phyloP scores from a whole-genome alignment of 2,888 invertebrate genomes.

The Blastobasis adustella region DNA sequence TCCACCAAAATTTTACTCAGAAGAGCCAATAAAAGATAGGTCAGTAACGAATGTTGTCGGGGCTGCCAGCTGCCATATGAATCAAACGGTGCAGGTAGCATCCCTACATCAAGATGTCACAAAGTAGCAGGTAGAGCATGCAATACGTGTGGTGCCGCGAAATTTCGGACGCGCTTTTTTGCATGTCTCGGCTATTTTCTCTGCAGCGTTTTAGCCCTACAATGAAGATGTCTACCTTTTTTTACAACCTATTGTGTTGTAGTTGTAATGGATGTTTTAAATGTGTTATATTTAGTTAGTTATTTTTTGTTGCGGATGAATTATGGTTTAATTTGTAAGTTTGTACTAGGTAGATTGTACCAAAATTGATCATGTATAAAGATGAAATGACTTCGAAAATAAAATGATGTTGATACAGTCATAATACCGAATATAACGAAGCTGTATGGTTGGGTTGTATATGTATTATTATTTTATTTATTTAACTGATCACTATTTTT shows the following conservation, averaged over 20 bases:
- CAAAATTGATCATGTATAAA: no score
- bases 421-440: no score
- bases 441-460: background rate
- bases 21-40: conserved; percentile 4
- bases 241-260: background rate
- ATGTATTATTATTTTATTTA: no score
- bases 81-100: conserved; percentile 31
- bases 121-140: conserved; percentile 67
- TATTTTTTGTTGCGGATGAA: background rate
- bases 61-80: conserved; percentile 25
- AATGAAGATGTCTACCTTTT: conserved; percentile 41
- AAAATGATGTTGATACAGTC: no score
- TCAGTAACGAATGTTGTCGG: background rate
- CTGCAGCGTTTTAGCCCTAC: conserved; percentile 28
- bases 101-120: conserved; percentile 67
- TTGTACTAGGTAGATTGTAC: no score
- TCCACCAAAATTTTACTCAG: background rate
- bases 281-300: background rate
- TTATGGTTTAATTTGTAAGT: no score
- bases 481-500: no score
- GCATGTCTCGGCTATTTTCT: conserved; percentile 41
- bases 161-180: conserved; percentile 58
- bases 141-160: conserved; percentile 56
- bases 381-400: no score
- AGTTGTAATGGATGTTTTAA: background rate